phyloP scores from a whole-genome alignment of 2,113 vertebrate species.

The Tretioscincus oriximinensis region DNA sequence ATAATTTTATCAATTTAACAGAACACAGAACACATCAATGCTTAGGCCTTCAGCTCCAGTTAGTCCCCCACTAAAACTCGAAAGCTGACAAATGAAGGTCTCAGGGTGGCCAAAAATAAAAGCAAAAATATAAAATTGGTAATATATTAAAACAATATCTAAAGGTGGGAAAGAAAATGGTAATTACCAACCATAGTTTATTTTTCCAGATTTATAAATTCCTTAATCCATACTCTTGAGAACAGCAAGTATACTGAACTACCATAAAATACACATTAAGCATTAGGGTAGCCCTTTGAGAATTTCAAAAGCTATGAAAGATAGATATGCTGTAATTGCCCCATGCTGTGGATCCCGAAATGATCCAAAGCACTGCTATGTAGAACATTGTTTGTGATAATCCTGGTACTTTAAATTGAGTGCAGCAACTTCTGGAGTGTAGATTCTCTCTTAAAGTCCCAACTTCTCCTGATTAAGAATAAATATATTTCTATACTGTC shows the following conservation, averaged over 20 bases:
- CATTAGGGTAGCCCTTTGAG: not conserved
- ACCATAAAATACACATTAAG: not conserved
- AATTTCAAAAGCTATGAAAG: slow-evolving; percentile 8
- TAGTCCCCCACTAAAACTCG: not conserved
- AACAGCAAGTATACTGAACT: not conserved
- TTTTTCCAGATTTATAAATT: not conserved
- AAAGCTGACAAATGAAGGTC: not conserved
- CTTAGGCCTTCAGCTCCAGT: too few species aligned
- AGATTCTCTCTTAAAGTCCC: not conserved
- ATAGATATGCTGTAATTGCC: not conserved
- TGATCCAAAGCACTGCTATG: not conserved
- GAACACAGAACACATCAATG: not conserved
- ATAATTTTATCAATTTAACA: not conserved
- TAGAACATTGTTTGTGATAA: not conserved
- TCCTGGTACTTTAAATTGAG: not conserved
- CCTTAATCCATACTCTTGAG: not conserved
- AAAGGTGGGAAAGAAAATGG: too few species aligned
- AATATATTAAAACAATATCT: too few species aligned
- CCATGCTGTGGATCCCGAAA: not conserved
- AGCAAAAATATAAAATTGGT: too few species aligned
- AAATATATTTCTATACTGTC: not conserved
- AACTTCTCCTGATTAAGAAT: not conserved
- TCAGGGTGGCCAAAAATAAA: too few species aligned
- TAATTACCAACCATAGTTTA: not conserved
- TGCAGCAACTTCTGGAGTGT: not conserved